Conservation (phyloP, 2,888 invertebrate genomes). For the Lysandra bellargus region DNA sequence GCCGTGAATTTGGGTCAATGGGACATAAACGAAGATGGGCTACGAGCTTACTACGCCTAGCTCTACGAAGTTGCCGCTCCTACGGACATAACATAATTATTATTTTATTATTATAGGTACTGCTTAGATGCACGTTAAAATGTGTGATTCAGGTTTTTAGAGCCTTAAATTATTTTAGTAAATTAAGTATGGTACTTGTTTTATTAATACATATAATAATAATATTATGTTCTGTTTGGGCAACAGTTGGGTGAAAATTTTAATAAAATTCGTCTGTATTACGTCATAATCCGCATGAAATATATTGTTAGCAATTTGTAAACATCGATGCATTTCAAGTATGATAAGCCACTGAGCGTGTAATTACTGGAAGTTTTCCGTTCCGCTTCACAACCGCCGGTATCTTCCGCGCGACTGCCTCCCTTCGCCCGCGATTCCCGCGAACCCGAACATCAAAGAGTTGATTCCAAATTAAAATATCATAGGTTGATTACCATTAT, state of each 20-base stretch:
- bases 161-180: not conserved
- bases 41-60: constrained; percentile 43
- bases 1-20: constrained; percentile 73
- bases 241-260: no score
- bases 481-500: constrained; percentile 31
- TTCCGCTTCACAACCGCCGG: constrained; percentile 48
- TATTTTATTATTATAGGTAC: not conserved
- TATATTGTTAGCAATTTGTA: not conserved
- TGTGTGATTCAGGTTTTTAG: not conserved
- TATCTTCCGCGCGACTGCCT: constrained; percentile 49
- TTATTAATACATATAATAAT: no score
- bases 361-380: constrained; percentile 37
- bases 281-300: no score
- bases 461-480: not conserved
- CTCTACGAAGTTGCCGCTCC: constrained; percentile 33
- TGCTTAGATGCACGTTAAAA: not conserved
- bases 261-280: no score
- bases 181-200: no score
- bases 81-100: constrained; percentile 21
- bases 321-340: constrained; percentile 19
- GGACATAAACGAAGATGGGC: constrained; percentile 62
- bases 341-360: constrained; percentile 33
- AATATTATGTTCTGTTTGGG: no score
- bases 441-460: constrained; percentile 47
- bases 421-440: constrained; percentile 35